Percentiles rank a stretch among this genome's conserved stretches.
Conservation (phyloP, 2,113 vertebrate species). For the Coptodon rendalli region DNA sequence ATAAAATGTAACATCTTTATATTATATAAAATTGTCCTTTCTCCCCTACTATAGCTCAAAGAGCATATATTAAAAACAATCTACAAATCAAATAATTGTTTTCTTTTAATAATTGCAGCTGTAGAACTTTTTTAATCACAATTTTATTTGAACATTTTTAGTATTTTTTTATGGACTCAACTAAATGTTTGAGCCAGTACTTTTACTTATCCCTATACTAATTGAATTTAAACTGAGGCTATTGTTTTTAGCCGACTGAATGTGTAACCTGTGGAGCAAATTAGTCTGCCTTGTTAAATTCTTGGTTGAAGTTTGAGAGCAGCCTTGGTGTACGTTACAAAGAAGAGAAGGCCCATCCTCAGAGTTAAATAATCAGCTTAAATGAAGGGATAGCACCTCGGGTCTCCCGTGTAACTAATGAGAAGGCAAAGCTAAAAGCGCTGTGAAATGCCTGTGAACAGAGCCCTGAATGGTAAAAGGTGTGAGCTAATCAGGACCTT, state of each 20-base stretch:
- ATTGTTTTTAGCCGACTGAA: neutral
- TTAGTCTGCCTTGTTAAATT: neutral
- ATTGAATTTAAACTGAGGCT: neutral
- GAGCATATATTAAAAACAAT: neutral
- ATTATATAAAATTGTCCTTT: neutral
- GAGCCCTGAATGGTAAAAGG: slow-evolving; percentile 31
- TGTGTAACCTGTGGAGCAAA: neutral
- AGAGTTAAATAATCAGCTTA: slow-evolving; percentile 25
- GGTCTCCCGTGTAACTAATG: slow-evolving; percentile 36
- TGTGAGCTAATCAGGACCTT: slow-evolving; percentile 56
- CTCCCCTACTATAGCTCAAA: neutral
- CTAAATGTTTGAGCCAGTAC: neutral
- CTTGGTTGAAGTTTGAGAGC: neutral
- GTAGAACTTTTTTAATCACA: neutral
- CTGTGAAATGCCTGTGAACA: slow-evolving; percentile 19
- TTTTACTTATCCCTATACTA: neutral
- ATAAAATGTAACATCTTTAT: neutral
- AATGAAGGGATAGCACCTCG: slow-evolving; percentile 14
- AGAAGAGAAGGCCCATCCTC: neutral
- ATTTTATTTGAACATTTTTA: neutral
- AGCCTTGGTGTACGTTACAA: neutral
- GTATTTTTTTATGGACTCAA: neutral
- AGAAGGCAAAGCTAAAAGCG: slow-evolving; percentile 11
- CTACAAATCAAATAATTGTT: neutral
- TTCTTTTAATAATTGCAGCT: neutral